These are phyloP conservation scores for Onychostruthus taczanowskii DNA, from an alignment of 2,113 vertebrate species.

Conservation along the genomic window DNA sequence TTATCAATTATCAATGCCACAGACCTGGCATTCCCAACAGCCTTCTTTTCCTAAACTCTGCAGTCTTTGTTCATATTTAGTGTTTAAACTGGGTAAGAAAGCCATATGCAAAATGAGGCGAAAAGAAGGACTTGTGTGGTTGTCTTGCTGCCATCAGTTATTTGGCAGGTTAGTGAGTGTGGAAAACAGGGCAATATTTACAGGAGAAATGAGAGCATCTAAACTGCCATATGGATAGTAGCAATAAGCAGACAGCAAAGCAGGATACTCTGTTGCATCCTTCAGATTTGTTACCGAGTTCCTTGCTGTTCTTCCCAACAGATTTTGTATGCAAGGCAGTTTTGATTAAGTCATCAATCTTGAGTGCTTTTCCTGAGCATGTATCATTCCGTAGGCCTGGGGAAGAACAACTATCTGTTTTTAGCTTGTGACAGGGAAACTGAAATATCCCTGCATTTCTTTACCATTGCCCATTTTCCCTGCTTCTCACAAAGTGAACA, in stretches of 20 bases:
- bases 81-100: background rate
- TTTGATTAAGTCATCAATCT: constrained; percentile 34
- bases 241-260: background rate
- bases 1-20: background rate
- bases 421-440: background rate
- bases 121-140: background rate
- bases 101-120: background rate
- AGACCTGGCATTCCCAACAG: background rate
- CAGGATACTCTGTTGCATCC: background rate
- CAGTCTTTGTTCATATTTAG: background rate
- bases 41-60: background rate
- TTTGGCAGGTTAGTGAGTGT: background rate
- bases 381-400: background rate
- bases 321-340: background rate
- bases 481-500: background rate
- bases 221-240: background rate
- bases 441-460: background rate
- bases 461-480: background rate
- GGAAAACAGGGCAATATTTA: background rate
- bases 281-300: background rate
- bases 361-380: background rate
- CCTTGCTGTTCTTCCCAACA: background rate
- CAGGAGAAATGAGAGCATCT: background rate
- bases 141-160: background rate
- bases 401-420: background rate